Evolutionary conservation across 2,113 vertebrate species (phyloP).

Genomic region (Numenius arquata): DNA sequence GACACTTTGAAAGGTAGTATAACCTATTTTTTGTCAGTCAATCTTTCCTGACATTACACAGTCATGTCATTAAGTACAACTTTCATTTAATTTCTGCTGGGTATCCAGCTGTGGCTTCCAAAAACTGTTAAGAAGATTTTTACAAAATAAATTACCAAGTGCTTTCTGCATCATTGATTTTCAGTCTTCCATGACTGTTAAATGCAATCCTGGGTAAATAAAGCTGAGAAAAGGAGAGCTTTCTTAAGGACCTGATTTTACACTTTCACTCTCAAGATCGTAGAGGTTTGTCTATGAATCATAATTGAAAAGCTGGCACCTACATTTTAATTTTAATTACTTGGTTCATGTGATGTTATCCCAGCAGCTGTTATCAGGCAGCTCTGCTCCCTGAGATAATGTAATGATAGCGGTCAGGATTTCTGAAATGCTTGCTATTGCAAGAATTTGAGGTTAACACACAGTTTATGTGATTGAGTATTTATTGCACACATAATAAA

Average conservation of each 20-base stretch:
- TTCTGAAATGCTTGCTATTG: neutral
- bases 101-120: neutral
- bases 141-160: constrained; percentile 67
- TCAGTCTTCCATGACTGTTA: constrained; percentile 76
- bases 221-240: neutral
- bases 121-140: constrained; percentile 17
- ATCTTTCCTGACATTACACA: neutral
- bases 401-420: neutral
- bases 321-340: neutral
- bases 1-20: neutral
- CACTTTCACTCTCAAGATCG: neutral
- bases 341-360: neutral
- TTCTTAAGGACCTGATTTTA: neutral
- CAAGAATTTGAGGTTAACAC: neutral
- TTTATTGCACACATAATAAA: neutral
- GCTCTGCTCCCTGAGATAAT: neutral
- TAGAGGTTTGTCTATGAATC: neutral
- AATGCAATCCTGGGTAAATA: constrained; percentile 29
- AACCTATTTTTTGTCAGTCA: neutral
- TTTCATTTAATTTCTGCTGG: neutral
- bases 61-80: neutral
- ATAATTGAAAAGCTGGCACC: neutral
- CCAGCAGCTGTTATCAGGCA: neutral
- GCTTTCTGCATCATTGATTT: constrained; percentile 78
- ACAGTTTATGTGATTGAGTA: neutral